phyloP scores from a whole-genome alignment of 2,888 invertebrate genomes.

The Drosophila atripex region DNA sequence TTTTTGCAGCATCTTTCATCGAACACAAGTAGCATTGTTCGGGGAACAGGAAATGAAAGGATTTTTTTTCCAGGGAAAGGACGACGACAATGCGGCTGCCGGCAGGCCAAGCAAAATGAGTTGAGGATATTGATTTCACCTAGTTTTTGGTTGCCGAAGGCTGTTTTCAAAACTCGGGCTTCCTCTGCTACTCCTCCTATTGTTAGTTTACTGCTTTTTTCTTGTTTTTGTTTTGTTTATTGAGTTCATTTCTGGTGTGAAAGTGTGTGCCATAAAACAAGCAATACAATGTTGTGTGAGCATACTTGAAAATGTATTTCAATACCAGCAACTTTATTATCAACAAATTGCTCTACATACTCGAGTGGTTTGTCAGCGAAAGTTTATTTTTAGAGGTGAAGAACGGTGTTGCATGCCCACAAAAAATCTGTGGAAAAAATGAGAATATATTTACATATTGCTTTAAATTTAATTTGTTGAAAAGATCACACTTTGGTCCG shows the following conservation, averaged over 20 bases:
- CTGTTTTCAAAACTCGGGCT: conserved; percentile 27
- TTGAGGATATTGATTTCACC: conserved; percentile 71
- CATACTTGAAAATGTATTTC: conserved; percentile 40
- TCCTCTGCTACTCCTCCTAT: conserved; percentile 6
- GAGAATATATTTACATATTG: neutral
- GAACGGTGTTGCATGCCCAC: neutral
- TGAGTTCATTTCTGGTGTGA: conserved; percentile 21
- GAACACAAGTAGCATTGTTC: conserved; percentile 46
- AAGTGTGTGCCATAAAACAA: conserved; percentile 37
- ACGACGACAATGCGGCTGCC: conserved; percentile 44
- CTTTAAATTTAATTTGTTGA: neutral
- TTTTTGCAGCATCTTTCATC: conserved; percentile 42
- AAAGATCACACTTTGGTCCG: neutral
- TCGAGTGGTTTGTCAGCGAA: conserved; percentile 30
- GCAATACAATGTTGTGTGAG: conserved; percentile 34
- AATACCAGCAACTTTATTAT: conserved; percentile 36
- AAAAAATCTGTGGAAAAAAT: neutral
- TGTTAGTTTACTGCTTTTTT: conserved; percentile 14
- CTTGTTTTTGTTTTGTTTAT: conserved; percentile 20
- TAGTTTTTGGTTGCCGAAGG: conserved; percentile 52
- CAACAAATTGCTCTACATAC: conserved; percentile 35
- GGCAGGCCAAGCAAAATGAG: conserved; percentile 57
- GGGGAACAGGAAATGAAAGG: conserved; percentile 47
- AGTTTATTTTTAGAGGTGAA: neutral
- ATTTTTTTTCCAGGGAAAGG: conserved; percentile 8